Conservation (phyloP, 2,113 vertebrate genomes). For the Emydocephalus ijimae region DNA sequence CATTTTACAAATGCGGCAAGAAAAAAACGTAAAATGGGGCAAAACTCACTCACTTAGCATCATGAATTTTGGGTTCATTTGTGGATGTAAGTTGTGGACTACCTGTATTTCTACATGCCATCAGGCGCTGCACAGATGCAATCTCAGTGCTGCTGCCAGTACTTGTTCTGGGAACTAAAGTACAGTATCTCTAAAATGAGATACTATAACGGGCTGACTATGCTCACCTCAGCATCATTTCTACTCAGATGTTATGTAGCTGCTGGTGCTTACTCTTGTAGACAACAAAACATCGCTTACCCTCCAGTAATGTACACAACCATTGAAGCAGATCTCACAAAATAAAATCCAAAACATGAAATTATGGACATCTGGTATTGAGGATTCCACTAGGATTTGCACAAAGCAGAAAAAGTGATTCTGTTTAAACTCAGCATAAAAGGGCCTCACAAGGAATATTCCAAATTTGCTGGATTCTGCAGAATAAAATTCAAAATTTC, state of each 20-base stretch:
- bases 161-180: neutral
- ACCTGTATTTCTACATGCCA: neutral
- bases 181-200: neutral
- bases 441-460: neutral
- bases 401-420: neutral
- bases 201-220: neutral
- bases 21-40: neutral
- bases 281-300: neutral
- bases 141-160: neutral
- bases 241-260: neutral
- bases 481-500: neutral
- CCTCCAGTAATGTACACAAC: neutral
- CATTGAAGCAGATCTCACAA: neutral
- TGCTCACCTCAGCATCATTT: neutral
- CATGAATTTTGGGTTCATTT: neutral
- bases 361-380: neutral
- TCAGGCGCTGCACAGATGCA: neutral
- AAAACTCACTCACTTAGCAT: neutral
- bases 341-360: neutral
- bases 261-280: neutral
- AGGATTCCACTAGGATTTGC: neutral
- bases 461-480: neutral
- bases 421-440: neutral
- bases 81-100: neutral
- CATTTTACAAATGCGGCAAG: neutral